A percentile compares a stretch with the other conserved stretches of the same genome.
Conservation (phyloP, 2,797 vertebrate genomes). For the Dicrostonyx torquatus region DNA sequence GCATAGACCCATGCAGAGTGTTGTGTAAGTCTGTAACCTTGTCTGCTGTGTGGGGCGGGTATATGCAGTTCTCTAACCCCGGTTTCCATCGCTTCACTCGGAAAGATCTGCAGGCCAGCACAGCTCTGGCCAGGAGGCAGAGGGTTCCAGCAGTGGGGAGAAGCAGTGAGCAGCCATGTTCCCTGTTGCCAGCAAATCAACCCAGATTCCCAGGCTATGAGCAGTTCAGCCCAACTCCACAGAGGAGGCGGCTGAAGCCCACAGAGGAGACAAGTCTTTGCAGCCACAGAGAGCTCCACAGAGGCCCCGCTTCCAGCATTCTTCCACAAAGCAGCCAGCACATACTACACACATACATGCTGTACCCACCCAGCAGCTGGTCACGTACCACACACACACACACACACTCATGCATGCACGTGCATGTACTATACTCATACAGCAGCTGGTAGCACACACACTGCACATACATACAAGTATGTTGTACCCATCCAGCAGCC, state of each 20-base stretch:
- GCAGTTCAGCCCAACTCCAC: background rate
- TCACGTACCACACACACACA: background rate
- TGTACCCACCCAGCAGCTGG: background rate
- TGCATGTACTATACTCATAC: rapidly evolving
- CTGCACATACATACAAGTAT: no score
- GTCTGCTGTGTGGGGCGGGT: background rate
- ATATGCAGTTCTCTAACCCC: background rate
- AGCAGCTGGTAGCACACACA: background rate
- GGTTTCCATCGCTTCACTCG: conserved; percentile 59
- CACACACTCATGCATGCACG: background rate
- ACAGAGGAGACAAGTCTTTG: rapidly evolving
- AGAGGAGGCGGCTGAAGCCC: background rate
- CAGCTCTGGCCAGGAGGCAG: background rate
- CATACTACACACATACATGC: background rate
- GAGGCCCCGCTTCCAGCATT: rapidly evolving
- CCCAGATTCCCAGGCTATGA: background rate
- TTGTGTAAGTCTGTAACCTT: background rate
- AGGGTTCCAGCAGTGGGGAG: conserved; percentile 22
- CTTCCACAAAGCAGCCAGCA: rapidly evolving
- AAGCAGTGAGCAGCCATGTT: background rate
- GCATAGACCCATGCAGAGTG: no score
- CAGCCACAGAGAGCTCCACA: rapidly evolving
- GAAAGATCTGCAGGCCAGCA: conserved; percentile 8
- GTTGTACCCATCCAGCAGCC: background rate
- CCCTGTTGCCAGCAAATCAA: background rate